Base-by-base conservation (phyloP, 2,888 invertebrate species). In the Cephus sareptanus region DNA sequence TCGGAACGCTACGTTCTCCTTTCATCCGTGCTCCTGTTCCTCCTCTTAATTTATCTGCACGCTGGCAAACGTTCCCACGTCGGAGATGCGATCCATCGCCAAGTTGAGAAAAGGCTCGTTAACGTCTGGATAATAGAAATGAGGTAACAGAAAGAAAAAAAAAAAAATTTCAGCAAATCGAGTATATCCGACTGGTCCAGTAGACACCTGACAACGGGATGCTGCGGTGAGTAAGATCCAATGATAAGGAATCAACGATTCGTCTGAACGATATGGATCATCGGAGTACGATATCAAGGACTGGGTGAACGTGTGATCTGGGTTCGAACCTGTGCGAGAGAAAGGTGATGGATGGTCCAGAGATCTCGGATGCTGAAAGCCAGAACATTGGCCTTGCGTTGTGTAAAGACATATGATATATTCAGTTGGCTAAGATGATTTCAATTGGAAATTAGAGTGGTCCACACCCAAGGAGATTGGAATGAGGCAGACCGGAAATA, bases 101-200 rank as follows among this genome's bases (percentile, higher is more conserved):
- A 56, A 56, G 23, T 56, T 9, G 56, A 23, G 56, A 56, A 23
- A 56, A 23, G 56, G 23, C 56, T 56, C 56, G 56, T 71, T 71
- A 71, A 71, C 71, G 71, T 71, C 15, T 71, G 31, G 71, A 71
- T 15, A 71, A 71, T 33, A 71, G 71, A 30, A 71, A 71, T 30
- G 15, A 71, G 71, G 34, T 71, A 79, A 78, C 35, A 34, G 76
- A 79, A 76, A 34, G 76, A 79, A 76, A 77, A 77, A 73, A 77
- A 73, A 77, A 77, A 80, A 73, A 75, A 40, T 74, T 76, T 80
- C 34, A 71, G 23, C 30, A 3, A 30, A 30, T 23, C 34, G 31
- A 56, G 56, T 56, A 23, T 56, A 56, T 23, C 74, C 56, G 81
- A 76, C 77, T 73, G 69, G 31, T 73, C 56, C 23, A 2, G 56